These are phyloP conservation scores for Rissa tridactyla DNA, from an alignment of 2,113 vertebrate species.

Conservation along the genomic window DNA sequence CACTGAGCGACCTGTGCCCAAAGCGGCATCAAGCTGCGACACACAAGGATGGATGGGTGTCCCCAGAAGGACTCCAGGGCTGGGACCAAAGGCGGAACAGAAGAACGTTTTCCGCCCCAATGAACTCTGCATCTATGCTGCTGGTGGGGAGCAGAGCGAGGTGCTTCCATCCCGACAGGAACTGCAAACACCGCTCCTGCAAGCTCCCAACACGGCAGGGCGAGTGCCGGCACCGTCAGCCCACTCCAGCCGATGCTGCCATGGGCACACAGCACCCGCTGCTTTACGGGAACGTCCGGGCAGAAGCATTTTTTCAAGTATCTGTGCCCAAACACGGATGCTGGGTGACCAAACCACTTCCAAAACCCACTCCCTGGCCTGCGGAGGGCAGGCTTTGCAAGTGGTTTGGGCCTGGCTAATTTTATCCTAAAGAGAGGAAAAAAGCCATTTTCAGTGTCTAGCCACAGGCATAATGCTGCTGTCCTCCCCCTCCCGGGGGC, in stretches of 20 bases:
- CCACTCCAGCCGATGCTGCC: rapidly evolving
- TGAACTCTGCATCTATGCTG: neutral
- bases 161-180: neutral
- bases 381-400: neutral
- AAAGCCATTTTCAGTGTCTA: neutral
- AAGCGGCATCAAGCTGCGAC: neutral
- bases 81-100: neutral
- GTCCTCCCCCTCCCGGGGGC: neutral
- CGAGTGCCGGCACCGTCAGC: neutral
- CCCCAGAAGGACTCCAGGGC: neutral
- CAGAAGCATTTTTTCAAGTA: neutral
- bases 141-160: neutral
- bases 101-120: neutral
- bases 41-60: rapidly evolving
- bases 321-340: neutral
- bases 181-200: neutral
- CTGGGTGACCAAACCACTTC: neutral
- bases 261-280: neutral
- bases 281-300: rapidly evolving
- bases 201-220: neutral
- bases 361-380: neutral
- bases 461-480: neutral
- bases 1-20: rapidly evolving
- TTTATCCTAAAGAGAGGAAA: neutral
- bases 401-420: neutral